Evolutionary conservation across 2,797 vertebrate species (phyloP).

Genomic region (Hoplostethus atlanticus): DNA sequence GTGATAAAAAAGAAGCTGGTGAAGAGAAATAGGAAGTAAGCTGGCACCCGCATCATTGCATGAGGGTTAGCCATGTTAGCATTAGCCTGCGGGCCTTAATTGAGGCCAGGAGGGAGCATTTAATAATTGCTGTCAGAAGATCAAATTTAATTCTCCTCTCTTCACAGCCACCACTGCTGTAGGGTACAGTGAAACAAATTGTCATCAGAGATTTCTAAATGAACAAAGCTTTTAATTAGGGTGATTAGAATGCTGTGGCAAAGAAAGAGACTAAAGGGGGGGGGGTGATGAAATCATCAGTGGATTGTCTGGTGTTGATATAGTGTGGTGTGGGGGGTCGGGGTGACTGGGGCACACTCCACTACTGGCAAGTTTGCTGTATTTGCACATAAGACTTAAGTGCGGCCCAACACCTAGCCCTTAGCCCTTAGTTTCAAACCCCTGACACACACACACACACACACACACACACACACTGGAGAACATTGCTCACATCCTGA

Average conservation of each 20-base stretch:
- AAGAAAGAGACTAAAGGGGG: conserved; percentile 64
- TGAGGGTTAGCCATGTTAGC: conserved; percentile 89
- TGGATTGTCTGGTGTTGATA: conserved; percentile 80
- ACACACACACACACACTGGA: conserved; percentile 51
- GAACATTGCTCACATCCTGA: conserved; percentile 80
- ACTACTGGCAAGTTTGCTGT: conserved; percentile 76
- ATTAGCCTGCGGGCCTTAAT: conserved; percentile 91
- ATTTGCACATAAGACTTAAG: conserved; percentile 49
- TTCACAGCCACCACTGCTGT: conserved; percentile 95
- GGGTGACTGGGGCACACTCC: conserved; percentile 40
- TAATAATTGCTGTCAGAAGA: conserved; percentile 99
- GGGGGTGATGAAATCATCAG: conserved; percentile 88
- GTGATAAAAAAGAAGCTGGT: conserved; percentile 50
- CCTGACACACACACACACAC: conserved; percentile 24
- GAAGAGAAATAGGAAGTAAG: conserved; percentile 66
- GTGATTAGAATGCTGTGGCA: conserved; percentile 94
- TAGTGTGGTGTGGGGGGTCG: background rate
- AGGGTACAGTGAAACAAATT: conserved; percentile 99
- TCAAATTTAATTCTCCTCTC: conserved; percentile 99
- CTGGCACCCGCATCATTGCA: conserved; percentile 73
- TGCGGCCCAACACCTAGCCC: conserved; percentile 33
- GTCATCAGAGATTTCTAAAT: conserved; percentile 98
- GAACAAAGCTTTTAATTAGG: conserved; percentile 99
- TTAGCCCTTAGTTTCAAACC: conserved; percentile 50
- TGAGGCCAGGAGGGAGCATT: conserved; percentile 98